Percentiles rank a stretch among this genome's conserved stretches.
phyloP scores from a whole-genome alignment of 2,113 vertebrate species.

The Microtus ochrogaster region DNA sequence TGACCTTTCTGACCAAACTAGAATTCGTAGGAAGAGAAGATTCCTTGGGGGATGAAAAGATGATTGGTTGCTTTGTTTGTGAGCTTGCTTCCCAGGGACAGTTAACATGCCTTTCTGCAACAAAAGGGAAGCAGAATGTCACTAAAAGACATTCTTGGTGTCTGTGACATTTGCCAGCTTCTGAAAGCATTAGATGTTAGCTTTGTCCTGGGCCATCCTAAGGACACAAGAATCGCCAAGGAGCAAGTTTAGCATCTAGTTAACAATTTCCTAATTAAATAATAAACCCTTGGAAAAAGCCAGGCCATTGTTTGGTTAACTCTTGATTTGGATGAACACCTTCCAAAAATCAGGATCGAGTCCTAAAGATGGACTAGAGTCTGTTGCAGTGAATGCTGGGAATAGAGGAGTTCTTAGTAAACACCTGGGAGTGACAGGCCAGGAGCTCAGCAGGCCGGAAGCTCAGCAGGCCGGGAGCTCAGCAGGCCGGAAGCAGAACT shows the following conservation, averaged over 20 bases:
- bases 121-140: conserved; percentile 18
- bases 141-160: conserved; percentile 58
- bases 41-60: conserved; percentile 15
- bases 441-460: background rate
- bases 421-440: no score
- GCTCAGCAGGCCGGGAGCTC: no score
- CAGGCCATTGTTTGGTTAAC: conserved; percentile 6
- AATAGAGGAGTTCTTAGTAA: background rate
- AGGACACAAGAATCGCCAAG: background rate
- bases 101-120: conserved; percentile 15
- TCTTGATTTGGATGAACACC: conserved; percentile 63
- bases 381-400: accelerated
- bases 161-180: conserved; percentile 63
- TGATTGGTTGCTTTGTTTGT: conserved; percentile 54
- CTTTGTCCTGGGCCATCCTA: conserved; percentile 1
- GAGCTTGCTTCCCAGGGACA: conserved; percentile 50
- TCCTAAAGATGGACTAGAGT: background rate
- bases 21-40: conserved; percentile 45
- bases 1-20: conserved; percentile 21
- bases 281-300: conserved; percentile 2
- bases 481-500: background rate
- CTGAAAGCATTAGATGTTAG: conserved; percentile 44
- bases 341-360: background rate
- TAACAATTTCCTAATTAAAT: conserved; percentile 65
- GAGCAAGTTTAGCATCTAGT: background rate